Evolutionary conservation across 2,888 invertebrate species (phyloP).

Genomic region (Diachrysia chrysitis): DNA sequence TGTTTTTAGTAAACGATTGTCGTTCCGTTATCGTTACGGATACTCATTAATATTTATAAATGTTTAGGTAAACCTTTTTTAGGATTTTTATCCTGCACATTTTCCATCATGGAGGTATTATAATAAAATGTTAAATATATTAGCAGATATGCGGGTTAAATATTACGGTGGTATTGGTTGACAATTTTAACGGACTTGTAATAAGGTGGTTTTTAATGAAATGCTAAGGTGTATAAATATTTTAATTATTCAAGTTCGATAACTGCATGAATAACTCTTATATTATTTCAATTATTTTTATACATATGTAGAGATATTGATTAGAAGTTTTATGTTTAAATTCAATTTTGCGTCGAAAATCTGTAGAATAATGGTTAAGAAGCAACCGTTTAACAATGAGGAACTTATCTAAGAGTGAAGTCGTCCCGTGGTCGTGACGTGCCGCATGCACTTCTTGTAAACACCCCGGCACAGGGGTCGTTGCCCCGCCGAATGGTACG

Average conservation of each 20-base stretch:
- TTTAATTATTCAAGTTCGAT: background rate
- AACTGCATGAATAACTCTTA: background rate
- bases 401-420: background rate
- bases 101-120: conserved; percentile 53
- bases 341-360: background rate
- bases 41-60: conserved; percentile 48
- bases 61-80: conserved; percentile 28
- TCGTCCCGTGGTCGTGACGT: conserved; percentile 59
- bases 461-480: conserved; percentile 56
- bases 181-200: conserved; percentile 27
- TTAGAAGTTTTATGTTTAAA: too few relatives aligned
- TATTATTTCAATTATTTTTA: too few relatives aligned
- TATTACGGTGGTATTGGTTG: conserved; percentile 27
- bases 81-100: conserved; percentile 20
- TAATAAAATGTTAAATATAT: conserved; percentile 53
- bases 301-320: too few relatives aligned
- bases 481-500: conserved; percentile 68
- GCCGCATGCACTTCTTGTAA: conserved; percentile 56
- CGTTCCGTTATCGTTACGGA: conserved; percentile 48
- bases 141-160: conserved; percentile 43
- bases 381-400: background rate
- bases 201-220: conserved; percentile 21
- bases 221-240: background rate
- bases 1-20: conserved; percentile 45
- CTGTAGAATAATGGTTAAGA: background rate